Evolutionary conservation across 2,888 invertebrate species (phyloP), one percentile per base, ranked within the genome.

Genomic region (Papilio elwesi): DNA sequence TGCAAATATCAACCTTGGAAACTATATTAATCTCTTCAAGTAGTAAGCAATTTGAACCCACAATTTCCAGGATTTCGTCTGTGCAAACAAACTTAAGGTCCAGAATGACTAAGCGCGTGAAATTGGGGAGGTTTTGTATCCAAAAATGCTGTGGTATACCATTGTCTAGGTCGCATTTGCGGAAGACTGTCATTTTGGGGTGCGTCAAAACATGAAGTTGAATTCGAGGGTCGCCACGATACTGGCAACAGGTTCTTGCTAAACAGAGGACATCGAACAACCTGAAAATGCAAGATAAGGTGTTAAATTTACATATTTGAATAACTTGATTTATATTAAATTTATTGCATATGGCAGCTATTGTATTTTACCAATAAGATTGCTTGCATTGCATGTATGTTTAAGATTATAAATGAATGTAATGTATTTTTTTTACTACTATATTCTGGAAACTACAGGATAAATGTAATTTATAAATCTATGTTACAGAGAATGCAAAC

Each of bases 231-330:
- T 94, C 92, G 74, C 91, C 90, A 38, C 86, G 87, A 81, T 90
- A 90, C 76, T 83, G 86, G 81, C 88, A 88, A 81, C 87, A 88
- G 82, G 88, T 87, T 87, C 94, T 85, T 84, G 91, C 87, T 77
- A 90, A 89, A 90, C 94, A 94, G 84, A 94, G 90, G 84, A 91
- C 87, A 87, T 94, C 93, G 78, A 94, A 93, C 87, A 94, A 90
- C 87, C 94, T 94, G 92, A 76, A 92, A 92, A 79, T 82, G 13
- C 36, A n/a, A 47, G 11, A 47, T 15, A 15, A 63, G 26, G 26
- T 26, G 43, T 36, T 52, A 15, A 13, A 52, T 4, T 52, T 7
- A n/a, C n/a, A n/a, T n/a, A 12, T n/a, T 52, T 7, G 12, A n/a
- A 52, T 52, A n/a, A 52, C n/a, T 52, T 52, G 5, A n/a, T 52